Conservation (phyloP, 2,888 invertebrate genomes). For the Synanthedon myopaeformis region DNA sequence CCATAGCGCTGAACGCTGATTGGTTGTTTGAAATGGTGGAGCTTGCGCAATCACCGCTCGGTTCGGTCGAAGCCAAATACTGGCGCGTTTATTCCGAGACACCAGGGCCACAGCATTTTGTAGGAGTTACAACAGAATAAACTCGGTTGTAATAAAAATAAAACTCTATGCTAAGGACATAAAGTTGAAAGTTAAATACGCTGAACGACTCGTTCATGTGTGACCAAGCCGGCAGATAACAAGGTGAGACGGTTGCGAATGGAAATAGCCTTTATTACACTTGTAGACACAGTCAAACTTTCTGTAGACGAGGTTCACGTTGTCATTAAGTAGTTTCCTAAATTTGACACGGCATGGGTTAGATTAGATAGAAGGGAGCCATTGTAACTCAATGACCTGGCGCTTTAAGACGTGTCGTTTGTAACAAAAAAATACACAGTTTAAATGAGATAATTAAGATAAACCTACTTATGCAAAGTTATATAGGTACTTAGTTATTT, state of each 20-base stretch:
- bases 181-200: slow-evolving; percentile 13
- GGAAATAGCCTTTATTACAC: slow-evolving; percentile 24
- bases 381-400: slow-evolving; percentile 23
- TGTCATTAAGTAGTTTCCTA: slow-evolving; percentile 50
- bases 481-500: too few relatives aligned
- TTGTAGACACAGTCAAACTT: slow-evolving; percentile 11
- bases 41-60: slow-evolving; percentile 58
- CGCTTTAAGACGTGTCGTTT: too few relatives aligned
- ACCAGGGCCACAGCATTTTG: slow-evolving; percentile 63
- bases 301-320: slow-evolving; percentile 9
- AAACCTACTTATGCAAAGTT: too few relatives aligned
- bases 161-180: slow-evolving; percentile 9
- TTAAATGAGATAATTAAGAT: not conserved
- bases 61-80: slow-evolving; percentile 62
- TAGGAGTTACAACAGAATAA: slow-evolving; percentile 35
- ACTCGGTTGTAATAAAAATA: slow-evolving; percentile 12
- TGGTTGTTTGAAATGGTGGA: slow-evolving; percentile 51
- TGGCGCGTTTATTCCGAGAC: slow-evolving; percentile 65
- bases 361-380: slow-evolving; percentile 36
- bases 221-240: slow-evolving; percentile 51
- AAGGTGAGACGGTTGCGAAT: slow-evolving; percentile 19
- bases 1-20: slow-evolving; percentile 43
- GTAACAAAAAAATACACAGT: not conserved
- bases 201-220: slow-evolving; percentile 24
- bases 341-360: slow-evolving; percentile 50